Base-by-base conservation (phyloP, 2,113 vertebrate species). In the Etia nguti region DNA sequence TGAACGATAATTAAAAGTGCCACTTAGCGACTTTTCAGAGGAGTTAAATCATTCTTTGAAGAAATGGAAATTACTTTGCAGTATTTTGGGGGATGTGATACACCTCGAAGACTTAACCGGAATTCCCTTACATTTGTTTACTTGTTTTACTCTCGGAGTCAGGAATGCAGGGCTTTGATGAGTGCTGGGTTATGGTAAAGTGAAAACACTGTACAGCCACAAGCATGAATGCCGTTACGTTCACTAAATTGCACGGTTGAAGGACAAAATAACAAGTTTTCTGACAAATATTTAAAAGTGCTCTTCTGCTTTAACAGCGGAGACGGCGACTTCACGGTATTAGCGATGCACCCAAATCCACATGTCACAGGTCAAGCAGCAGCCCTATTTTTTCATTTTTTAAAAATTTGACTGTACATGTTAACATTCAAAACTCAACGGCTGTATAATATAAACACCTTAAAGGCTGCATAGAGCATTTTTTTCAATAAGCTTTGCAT, bases 391-490 rank as follows among this genome's bases (percentile, higher is more conserved):
- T 60, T 60, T 20, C 4, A 4, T 75, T 41, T 0, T 1, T 12
- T 22, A 1, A 3, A 0, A 9, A n/a, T 80, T 57, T 80, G 6
- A 82, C 80, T 85, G 54, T 55, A 73, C 52, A 83, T 79, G 62
- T 77, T 8, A 87, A 88, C 86, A 86, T 86, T 90, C 43, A 77
- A 50, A 50, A 50, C 84, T 86, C 80, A 26, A 6, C 80, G 6
- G 26, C 88, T 36, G 79, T 11, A 54, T 13, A 65, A 83, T 18
- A 83, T 48, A 83, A 86, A 86, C 82, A 81, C 31, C 46, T 56
- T n/a, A 6, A 18, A 77, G 70, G 43, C 70, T 50, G 70, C 70
- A 77, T 31, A 77, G 43, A 82, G 20, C 70, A 22, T 77, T 70
- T 65, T 50, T 50, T 77, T 20, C 16, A 50, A 77, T 77, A 43